phyloP scores from a whole-genome alignment of 1,140 invertebrate genomes.

The Bombus superbus region DNA sequence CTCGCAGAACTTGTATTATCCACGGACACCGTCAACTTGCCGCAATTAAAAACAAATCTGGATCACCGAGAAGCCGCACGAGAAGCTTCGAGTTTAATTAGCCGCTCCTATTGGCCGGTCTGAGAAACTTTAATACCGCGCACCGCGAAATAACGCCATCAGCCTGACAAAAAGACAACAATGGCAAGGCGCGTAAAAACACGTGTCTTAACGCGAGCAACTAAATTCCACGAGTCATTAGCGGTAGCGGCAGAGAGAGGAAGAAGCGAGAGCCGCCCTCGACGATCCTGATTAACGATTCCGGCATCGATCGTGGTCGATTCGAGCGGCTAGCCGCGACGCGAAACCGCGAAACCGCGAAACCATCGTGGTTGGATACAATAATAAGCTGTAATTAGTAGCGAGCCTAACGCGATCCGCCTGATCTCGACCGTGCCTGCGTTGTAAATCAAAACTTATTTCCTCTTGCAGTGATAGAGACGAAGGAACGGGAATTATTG shows the following conservation, averaged over 20 bases:
- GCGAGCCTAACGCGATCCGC: constrained; percentile 13
- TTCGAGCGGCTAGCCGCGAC: background rate
- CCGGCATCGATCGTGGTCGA: constrained; percentile 6
- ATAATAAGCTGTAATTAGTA: constrained; percentile 51
- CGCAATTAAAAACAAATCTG: background rate
- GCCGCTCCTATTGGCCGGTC: background rate
- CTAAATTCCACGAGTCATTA: constrained; percentile 15
- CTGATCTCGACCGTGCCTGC: background rate
- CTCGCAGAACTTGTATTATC: no score
- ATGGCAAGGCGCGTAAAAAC: background rate
- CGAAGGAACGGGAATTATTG: background rate
- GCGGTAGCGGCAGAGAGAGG: background rate
- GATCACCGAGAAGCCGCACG: background rate
- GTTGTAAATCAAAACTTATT: constrained; percentile 30
- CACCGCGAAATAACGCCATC: background rate
- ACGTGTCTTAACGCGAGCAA: background rate
- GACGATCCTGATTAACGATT: constrained; percentile 28
- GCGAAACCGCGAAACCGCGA: constrained; percentile 15
- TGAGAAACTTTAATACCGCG: background rate
- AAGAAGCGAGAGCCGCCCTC: background rate
- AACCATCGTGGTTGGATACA: background rate
- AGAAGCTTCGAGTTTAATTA: background rate
- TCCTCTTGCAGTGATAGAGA: background rate
- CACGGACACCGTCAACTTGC: background rate
- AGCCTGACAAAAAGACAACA: background rate